Evolutionary conservation across 2,888 invertebrate species (phyloP).

Genomic region (Drosophila falleni): DNA sequence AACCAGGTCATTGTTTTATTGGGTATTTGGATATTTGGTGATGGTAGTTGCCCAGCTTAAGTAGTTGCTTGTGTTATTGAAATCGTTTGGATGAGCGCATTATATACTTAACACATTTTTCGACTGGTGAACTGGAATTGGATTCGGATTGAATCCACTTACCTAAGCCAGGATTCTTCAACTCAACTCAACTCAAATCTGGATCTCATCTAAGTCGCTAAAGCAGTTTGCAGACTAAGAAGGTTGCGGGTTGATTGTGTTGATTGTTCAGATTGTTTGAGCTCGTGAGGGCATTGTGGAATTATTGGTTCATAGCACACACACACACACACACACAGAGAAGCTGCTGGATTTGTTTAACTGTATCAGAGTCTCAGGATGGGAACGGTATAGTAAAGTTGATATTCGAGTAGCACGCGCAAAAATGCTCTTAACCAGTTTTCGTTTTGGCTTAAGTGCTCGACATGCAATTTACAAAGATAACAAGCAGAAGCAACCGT

Average conservation of each 20-base stretch:
- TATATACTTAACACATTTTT: constrained; percentile 83
- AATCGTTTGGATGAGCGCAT: constrained; percentile 80
- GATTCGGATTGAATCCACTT: constrained; percentile 83
- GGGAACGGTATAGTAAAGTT: not conserved
- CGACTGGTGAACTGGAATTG: constrained; percentile 66
- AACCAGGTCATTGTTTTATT: constrained; percentile 63
- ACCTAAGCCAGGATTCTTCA: constrained; percentile 59
- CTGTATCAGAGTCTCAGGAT: constrained; percentile 56
- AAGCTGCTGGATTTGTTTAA: constrained; percentile 55
- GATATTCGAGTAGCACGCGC: constrained; percentile 61
- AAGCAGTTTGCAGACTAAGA: constrained; percentile 54
- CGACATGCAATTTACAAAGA: constrained; percentile 80
- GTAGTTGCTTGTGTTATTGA: constrained; percentile 70
- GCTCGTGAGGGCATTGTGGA: constrained; percentile 45
- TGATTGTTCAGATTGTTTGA: constrained; percentile 35
- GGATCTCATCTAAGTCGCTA: constrained; percentile 61
- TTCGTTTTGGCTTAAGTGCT: constrained; percentile 75
- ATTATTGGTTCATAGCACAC: constrained; percentile 60
- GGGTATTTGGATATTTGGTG: constrained; percentile 36
- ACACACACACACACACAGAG: not conserved
- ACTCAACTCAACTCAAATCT: constrained; percentile 4
- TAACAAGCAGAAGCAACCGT: constrained; percentile 72
- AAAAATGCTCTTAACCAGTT: constrained; percentile 55
- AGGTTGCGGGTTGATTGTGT: constrained; percentile 50
- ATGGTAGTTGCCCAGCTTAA: constrained; percentile 49